phyloP scores from a whole-genome alignment of 2,888 invertebrate species.

The Halocaridina rubra region DNA sequence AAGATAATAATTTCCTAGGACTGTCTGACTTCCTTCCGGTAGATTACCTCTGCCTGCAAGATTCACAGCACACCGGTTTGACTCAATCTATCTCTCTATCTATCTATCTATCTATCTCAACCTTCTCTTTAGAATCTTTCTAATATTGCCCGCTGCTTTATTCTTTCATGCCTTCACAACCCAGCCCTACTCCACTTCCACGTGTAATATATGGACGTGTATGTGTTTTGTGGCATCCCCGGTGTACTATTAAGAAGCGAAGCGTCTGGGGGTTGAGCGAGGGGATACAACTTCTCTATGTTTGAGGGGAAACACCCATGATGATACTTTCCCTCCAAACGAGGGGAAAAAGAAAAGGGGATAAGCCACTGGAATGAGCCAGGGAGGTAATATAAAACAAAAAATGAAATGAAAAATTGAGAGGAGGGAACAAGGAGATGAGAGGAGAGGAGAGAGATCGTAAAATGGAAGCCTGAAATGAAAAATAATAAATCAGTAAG shows the following conservation, averaged over 20 bases:
- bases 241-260: constrained; percentile 24
- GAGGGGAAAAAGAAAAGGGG: background rate
- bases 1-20: no score
- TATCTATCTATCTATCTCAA: background rate
- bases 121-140: background rate
- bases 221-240: constrained; percentile 6
- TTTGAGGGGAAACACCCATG: background rate
- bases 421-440: background rate
- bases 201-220: background rate
- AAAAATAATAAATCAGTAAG: no score
- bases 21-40: no score
- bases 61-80: no score
- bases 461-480: background rate
- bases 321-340: background rate
- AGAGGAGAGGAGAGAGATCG: background rate
- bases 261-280: constrained; percentile 4
- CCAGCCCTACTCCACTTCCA: background rate
- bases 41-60: no score
- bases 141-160: no score
- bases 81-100: background rate
- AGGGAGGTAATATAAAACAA: no score
- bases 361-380: no score
- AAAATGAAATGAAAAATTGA: no score
- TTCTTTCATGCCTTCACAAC: no score
- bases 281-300: background rate